These are phyloP conservation scores for Chromoteleia sp. DNA, from an alignment of 2,888 invertebrate genomes.

Conservation along the genomic window DNA sequence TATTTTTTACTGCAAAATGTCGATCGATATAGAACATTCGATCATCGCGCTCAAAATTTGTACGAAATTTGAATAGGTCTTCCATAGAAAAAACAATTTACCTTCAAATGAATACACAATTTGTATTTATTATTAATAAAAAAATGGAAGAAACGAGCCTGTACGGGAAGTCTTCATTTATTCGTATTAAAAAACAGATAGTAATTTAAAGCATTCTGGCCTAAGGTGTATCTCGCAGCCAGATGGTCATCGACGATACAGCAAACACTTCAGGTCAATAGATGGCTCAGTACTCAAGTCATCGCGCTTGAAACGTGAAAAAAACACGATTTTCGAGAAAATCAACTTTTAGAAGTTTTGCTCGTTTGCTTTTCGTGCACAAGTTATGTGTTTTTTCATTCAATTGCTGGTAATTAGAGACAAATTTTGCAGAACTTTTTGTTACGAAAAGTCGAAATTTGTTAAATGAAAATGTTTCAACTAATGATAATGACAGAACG, in stretches of 20 bases:
- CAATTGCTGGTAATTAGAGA: constrained; percentile 8
- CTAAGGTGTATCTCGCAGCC: constrained; percentile 39
- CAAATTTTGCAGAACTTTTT: background rate
- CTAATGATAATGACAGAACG: too few species aligned
- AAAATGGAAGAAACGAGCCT: constrained; percentile 5
- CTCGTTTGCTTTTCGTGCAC: constrained; percentile 25
- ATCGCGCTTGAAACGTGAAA: constrained; percentile 41
- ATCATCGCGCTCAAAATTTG: constrained; percentile 62
- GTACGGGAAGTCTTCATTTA: constrained; percentile 14
- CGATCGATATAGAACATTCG: too few species aligned
- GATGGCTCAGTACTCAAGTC: constrained; percentile 52
- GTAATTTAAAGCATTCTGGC: constrained; percentile 34
- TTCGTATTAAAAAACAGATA: constrained; percentile 36
- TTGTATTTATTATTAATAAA: too few species aligned
- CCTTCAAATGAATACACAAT: too few species aligned
- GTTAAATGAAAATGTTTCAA: too few species aligned
- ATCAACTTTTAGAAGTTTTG: constrained; percentile 31
- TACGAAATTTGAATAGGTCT: too few species aligned
- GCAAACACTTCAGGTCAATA: constrained; percentile 56
- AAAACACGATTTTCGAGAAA: constrained; percentile 35
- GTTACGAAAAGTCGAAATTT: background rate
- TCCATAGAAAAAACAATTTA: too few species aligned
- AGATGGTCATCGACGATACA: constrained; percentile 55
- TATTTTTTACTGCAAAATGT: too few species aligned
- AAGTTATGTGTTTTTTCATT: constrained; percentile 32